phyloP scores from a whole-genome alignment of 2,113 vertebrate species.

The Ptyas mucosa region DNA sequence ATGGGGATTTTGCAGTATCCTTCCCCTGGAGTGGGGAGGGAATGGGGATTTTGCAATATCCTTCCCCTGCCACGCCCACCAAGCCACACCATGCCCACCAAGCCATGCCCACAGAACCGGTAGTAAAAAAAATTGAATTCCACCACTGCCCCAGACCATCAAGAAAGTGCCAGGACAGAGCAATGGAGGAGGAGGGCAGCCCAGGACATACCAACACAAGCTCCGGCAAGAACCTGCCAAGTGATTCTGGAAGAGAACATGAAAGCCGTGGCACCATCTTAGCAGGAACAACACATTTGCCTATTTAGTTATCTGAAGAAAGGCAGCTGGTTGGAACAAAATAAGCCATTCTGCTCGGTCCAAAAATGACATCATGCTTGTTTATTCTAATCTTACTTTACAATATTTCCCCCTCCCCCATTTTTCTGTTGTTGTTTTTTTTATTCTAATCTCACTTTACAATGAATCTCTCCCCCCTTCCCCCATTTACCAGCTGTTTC shows the following conservation, averaged over 20 bases:
- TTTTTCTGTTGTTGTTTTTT: not conserved
- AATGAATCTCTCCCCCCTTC: not conserved
- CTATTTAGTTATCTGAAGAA: not conserved
- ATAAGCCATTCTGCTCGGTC: not conserved
- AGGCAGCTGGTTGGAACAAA: not conserved
- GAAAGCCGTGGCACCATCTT: not conserved
- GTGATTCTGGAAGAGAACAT: not conserved
- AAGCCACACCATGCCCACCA: too few relatives aligned
- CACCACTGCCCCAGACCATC: not conserved
- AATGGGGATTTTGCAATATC: too few relatives aligned
- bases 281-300: not conserved
- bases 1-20: too few relatives aligned
- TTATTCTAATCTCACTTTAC: not conserved
- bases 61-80: too few relatives aligned
- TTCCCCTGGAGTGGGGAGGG: too few relatives aligned
- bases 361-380: not conserved
- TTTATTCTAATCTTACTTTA: not conserved
- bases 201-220: not conserved
- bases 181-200: not conserved
- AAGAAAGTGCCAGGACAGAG: not conserved
- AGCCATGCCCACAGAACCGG: too few relatives aligned
- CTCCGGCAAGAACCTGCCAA: not conserved
- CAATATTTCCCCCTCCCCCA: not conserved
- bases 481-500: not conserved
- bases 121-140: too few relatives aligned